Conservation (phyloP, 2,797 vertebrate genomes). For the Neostethus bicornis region DNA sequence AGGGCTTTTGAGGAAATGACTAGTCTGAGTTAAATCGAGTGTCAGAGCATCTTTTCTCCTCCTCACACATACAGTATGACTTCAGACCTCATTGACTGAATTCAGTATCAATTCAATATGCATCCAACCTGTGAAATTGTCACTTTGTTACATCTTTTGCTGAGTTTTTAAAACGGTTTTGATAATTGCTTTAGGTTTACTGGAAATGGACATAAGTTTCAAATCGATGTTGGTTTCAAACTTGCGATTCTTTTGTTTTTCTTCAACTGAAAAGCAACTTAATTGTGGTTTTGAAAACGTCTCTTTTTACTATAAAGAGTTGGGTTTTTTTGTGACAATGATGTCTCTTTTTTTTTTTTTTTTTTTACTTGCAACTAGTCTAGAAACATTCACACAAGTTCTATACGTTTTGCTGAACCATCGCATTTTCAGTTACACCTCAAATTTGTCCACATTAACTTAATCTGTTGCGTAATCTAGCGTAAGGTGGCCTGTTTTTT, state of each 20-base stretch:
- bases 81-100: background rate
- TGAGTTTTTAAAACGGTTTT: constrained; percentile 2
- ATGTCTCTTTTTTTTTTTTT: no score
- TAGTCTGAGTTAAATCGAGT: constrained; percentile 19
- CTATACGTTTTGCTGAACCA: no score
- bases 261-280: background rate
- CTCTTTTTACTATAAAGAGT: no score
- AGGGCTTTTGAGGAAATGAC: constrained; percentile 26
- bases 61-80: constrained; percentile 3
- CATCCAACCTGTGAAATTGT: constrained; percentile 24
- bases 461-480: no score
- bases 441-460: no score
- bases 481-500: constrained; percentile 1
- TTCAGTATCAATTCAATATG: constrained; percentile 11
- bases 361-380: no score
- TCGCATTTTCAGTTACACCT: no score
- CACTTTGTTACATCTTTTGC: constrained; percentile 37
- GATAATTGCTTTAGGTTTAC: background rate
- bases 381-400: no score
- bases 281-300: no score
- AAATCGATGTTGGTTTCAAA: background rate
- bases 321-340: no score
- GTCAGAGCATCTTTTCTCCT: constrained; percentile 11
- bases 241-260: background rate
- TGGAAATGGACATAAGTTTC: background rate